Percentiles rank a stretch among this genome's conserved stretches.
Evolutionary conservation across 2,888 invertebrate species (phyloP).

Genomic region (Eubasilissa splendida): DNA sequence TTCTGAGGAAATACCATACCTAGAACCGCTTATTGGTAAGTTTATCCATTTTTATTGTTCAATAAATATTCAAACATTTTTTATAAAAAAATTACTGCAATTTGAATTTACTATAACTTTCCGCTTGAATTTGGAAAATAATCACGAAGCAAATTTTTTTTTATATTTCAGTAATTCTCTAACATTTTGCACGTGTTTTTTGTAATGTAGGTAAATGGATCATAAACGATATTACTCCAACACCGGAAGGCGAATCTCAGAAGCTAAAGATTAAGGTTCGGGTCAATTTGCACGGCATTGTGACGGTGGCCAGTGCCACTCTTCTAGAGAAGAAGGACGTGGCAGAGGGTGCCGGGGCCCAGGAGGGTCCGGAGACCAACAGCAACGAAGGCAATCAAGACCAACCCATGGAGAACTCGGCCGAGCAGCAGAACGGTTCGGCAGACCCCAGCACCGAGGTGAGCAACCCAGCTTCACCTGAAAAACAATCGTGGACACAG

Average conservation of each 20-base stretch:
- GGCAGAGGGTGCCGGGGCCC: conserved; percentile 65
- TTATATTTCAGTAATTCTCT: no score
- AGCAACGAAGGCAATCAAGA: conserved; percentile 62
- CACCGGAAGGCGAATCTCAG: conserved; percentile 90
- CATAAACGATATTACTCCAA: conserved; percentile 88
- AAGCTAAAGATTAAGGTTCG: conserved; percentile 97
- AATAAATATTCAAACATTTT: not conserved
- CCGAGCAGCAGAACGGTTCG: conserved; percentile 66
- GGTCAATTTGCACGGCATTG: conserved; percentile 94
- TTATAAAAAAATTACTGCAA: no score
- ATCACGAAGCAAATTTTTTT: no score
- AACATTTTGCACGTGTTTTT: not conserved
- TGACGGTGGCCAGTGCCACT: conserved; percentile 89
- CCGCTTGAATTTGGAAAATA: no score
- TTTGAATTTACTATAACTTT: no score
- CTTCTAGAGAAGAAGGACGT: conserved; percentile 83
- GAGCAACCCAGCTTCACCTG: conserved; percentile 62
- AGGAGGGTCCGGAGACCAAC: not conserved
- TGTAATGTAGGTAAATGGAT: conserved; percentile 77
- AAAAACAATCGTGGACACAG: conserved; percentile 78
- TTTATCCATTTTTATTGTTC: not conserved
- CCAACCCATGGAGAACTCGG: conserved; percentile 63
- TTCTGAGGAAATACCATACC: conserved; percentile 81
- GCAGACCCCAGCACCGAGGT: conserved; percentile 65
- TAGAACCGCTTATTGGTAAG: conserved; percentile 85